phyloP scores from a whole-genome alignment of 2,888 invertebrate species.

The Ametastegia equiseti region DNA sequence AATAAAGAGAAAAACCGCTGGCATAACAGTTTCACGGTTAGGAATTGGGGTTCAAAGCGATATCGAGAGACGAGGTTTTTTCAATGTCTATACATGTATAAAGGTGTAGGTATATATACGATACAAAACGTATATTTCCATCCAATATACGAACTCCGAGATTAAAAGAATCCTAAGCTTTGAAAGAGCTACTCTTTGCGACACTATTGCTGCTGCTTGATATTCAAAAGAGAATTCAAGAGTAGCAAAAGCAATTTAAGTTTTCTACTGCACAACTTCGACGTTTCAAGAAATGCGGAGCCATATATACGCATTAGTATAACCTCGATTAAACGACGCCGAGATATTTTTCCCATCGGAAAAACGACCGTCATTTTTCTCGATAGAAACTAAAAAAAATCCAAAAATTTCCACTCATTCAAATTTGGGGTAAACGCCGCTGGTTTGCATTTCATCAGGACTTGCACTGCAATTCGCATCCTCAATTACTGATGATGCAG shows the following conservation, averaged over 20 bases:
- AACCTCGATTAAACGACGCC: background rate
- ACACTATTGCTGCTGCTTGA: constrained; percentile 14
- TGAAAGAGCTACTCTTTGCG: constrained; percentile 3
- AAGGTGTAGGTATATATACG: no score
- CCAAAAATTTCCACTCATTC: no score
- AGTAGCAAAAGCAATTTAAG: constrained; percentile 26
- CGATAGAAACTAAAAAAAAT: no score
- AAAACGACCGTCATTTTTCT: no score
- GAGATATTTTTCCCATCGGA: background rate
- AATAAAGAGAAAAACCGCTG: background rate
- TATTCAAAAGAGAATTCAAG: constrained; percentile 19
- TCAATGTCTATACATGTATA: background rate
- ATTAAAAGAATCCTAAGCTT: constrained; percentile 4
- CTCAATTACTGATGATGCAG: no score
- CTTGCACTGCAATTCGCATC: no score
- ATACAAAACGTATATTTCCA: background rate
- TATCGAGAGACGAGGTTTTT: background rate
- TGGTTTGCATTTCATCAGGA: no score
- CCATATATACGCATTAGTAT: background rate
- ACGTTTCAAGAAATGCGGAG: background rate
- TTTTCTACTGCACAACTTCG: background rate
- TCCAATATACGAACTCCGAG: background rate
- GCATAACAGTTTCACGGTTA: background rate
- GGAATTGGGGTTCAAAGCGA: background rate
- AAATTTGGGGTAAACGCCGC: no score